phyloP scores from a whole-genome alignment of 2,797 vertebrate species.

The Typhlichthys subterraneus region DNA sequence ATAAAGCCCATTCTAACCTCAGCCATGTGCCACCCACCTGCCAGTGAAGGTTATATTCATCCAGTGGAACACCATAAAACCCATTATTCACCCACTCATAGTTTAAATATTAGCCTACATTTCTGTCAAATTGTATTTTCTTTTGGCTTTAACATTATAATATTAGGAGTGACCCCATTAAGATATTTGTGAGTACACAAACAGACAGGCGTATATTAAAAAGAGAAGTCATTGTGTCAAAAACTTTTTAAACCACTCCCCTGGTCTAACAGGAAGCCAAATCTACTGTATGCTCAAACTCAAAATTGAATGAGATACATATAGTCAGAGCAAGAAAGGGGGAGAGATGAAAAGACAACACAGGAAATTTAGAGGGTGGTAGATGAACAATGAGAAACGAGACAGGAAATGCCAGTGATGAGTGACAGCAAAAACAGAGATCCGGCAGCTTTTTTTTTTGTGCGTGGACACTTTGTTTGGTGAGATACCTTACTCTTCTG shows the following conservation, averaged over 20 bases:
- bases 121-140: too few species aligned
- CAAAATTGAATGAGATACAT: background rate
- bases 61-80: too few species aligned
- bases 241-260: constrained; percentile 56
- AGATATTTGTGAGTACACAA: too few species aligned
- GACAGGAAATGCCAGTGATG: background rate
- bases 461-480: constrained; percentile 6
- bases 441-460: too few species aligned
- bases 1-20: too few species aligned
- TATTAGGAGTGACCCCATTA: too few species aligned
- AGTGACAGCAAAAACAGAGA: too few species aligned
- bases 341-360: background rate
- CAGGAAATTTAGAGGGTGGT: background rate
- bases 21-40: too few species aligned
- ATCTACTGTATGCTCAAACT: constrained; percentile 17
- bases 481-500: constrained; percentile 30
- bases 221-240: constrained; percentile 44
- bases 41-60: too few species aligned
- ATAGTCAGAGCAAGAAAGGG: background rate
- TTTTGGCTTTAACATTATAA: too few species aligned
- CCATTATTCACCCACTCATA: too few species aligned
- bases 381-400: background rate
- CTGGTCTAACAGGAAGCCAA: constrained; percentile 51
- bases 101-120: too few species aligned
- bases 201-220: constrained; percentile 9